These are phyloP conservation scores for Trachelipus rathkii DNA, from an alignment of 1,140 invertebrate genomes.

Conservation along the genomic window DNA sequence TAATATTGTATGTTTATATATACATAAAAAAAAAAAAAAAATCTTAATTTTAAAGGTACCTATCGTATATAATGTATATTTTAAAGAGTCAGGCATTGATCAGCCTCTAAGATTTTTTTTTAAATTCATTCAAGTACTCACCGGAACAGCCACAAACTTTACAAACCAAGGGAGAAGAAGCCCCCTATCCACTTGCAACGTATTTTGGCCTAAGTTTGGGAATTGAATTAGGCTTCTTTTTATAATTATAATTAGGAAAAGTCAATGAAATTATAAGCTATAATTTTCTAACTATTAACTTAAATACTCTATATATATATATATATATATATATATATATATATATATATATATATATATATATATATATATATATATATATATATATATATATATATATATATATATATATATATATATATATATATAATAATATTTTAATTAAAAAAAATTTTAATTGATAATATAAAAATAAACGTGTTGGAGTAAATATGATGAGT, in stretches of 20 bases:
- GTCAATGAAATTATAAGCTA: background rate
- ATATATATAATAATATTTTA: too few species aligned
- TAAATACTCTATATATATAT: background rate
- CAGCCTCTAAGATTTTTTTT: too few species aligned
- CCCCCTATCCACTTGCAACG: conserved; percentile 4
- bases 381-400: conserved; percentile 13
- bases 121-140: background rate
- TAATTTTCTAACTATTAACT: too few species aligned
- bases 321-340: conserved; percentile 11
- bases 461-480: too few species aligned
- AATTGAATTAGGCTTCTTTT: conserved; percentile 1
- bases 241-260: too few species aligned
- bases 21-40: too few species aligned
- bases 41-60: too few species aligned
- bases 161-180: background rate
- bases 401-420: background rate
- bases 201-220: conserved; percentile 6
- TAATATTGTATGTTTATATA: too few species aligned
- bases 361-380: background rate
- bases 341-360: background rate
- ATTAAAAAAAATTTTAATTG: too few species aligned
- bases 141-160: background rate
- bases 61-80: too few species aligned
- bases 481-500: too few species aligned
- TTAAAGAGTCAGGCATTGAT: too few species aligned